Evolutionary conservation across 2,797 vertebrate genomes (phyloP).

Genomic region (Eutrigla gurnardus): DNA sequence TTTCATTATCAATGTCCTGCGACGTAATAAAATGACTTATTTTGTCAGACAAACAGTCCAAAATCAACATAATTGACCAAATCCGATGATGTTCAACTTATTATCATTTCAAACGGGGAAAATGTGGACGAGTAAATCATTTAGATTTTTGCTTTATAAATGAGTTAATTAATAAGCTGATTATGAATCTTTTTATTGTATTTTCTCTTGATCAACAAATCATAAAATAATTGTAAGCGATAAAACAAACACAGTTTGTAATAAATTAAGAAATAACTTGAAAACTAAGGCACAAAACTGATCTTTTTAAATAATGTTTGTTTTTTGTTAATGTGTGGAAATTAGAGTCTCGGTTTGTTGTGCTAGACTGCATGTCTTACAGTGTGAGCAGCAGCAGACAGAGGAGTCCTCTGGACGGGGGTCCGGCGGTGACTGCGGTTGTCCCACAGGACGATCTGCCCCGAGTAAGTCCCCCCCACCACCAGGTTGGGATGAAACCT

Average conservation of each 20-base stretch:
- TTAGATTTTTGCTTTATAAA: neutral
- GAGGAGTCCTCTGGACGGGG: slow-evolving; percentile 95
- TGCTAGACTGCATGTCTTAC: slow-evolving; percentile 76
- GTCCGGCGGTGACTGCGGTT: slow-evolving; percentile 97
- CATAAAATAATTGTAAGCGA: neutral
- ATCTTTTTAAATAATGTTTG: neutral
- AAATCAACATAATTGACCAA: neutral
- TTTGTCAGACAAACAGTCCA: neutral
- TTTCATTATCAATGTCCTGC: neutral
- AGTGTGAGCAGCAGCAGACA: slow-evolving; percentile 96
- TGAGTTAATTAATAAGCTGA: neutral
- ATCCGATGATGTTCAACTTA: neutral
- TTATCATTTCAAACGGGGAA: neutral
- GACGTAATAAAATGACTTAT: neutral
- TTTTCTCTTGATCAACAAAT: neutral
- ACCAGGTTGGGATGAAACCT: slow-evolving; percentile 97
- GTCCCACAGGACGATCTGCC: slow-evolving; percentile 98
- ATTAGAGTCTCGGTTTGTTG: neutral
- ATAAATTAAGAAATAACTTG: neutral
- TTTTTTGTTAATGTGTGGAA: neutral
- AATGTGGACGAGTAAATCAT: neutral
- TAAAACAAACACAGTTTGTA: neutral
- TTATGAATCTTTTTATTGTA: too few species aligned
- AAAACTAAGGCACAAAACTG: neutral
- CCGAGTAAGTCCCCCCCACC: slow-evolving; percentile 96